Evolutionary conservation across 2,888 invertebrate genomes (phyloP).

Genomic region (Rhaphigaster nebulosa): DNA sequence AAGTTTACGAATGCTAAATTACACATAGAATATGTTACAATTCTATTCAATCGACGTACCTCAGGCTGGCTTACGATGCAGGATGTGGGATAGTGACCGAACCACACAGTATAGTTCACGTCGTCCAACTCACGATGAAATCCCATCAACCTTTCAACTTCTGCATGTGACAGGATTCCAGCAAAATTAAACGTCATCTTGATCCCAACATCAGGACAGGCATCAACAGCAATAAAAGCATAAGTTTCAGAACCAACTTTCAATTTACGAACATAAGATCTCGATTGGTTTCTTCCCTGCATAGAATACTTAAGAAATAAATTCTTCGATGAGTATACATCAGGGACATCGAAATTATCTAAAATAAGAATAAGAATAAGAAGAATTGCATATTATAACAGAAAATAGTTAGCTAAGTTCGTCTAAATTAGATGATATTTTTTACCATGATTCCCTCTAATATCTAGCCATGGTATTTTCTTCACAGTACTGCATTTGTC

Average conservation of each 20-base stretch:
- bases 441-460: constrained; percentile 91
- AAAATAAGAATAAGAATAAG: constrained; percentile 69
- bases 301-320: constrained; percentile 84
- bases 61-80: constrained; percentile 74
- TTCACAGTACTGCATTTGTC: constrained; percentile 77
- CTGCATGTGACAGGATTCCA: constrained; percentile 70
- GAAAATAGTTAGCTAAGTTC: neutral
- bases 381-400: neutral
- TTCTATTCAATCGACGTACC: neutral
- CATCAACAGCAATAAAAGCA: constrained; percentile 89
- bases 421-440: constrained; percentile 27
- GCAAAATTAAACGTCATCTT: constrained; percentile 92
- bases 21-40: neutral
- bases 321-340: constrained; percentile 78
- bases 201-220: constrained; percentile 88
- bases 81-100: constrained; percentile 94
- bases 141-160: constrained; percentile 67
- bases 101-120: constrained; percentile 75
- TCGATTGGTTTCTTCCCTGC: constrained; percentile 78
- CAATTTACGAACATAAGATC: constrained; percentile 81
- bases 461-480: constrained; percentile 87
- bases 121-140: constrained; percentile 57
- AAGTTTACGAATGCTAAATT: too few relatives aligned
- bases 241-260: constrained; percentile 73
- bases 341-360: constrained; percentile 91